These are phyloP conservation scores for Anguilla japonica DNA, from an alignment of 2,113 vertebrate species.

Conservation along the genomic window DNA sequence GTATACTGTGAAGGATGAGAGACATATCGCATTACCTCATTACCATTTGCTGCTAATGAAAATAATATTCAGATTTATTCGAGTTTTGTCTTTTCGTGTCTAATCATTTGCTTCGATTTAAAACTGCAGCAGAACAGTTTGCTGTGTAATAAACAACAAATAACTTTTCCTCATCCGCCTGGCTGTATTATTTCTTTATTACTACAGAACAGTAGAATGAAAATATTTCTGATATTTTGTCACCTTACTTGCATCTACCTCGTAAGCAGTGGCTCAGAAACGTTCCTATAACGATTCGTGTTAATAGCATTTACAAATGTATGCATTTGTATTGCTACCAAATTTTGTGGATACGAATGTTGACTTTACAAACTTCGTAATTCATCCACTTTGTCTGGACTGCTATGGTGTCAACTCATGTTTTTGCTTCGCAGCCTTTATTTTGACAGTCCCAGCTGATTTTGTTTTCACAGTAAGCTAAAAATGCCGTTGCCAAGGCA, in stretches of 20 bases:
- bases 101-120: no score
- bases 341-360: neutral
- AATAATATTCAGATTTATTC: neutral
- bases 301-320: no score
- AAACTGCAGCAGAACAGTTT: neutral
- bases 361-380: neutral
- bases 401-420: constrained; percentile 36
- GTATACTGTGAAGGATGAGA: no score
- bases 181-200: neutral
- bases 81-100: neutral
- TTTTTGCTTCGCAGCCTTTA: constrained; percentile 35
- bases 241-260: neutral
- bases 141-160: neutral
- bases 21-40: no score
- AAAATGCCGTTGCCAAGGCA: constrained; percentile 70
- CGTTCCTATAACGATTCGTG: neutral
- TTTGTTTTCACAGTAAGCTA: constrained; percentile 65
- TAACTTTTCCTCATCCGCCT: neutral
- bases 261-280: no score
- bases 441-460: constrained; percentile 47
- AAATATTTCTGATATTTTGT: neutral
- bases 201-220: neutral
- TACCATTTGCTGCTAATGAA: neutral
- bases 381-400: neutral
- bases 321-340: no score